Evolutionary conservation across 2,888 invertebrate genomes (phyloP).

Genomic region (Drosophila basisetae): DNA sequence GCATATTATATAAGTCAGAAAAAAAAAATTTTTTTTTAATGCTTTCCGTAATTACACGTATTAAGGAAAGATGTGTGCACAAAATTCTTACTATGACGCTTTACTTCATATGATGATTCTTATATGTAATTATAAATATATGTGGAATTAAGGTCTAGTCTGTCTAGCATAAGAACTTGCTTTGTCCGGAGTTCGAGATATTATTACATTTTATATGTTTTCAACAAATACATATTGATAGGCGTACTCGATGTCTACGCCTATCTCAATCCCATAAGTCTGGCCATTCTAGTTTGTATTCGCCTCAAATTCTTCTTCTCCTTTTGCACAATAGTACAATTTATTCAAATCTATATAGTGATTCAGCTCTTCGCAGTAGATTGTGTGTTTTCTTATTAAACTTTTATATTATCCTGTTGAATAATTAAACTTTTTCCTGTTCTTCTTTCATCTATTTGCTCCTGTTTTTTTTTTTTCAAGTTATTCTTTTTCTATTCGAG

Average conservation of each 20-base stretch:
- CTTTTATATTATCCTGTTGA: background rate
- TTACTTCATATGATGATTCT: background rate
- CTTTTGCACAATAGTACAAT: background rate
- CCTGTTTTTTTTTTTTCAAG: too few relatives aligned
- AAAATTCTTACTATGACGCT: background rate
- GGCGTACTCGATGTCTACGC: background rate
- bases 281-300: background rate
- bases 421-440: background rate
- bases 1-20: conserved; percentile 4
- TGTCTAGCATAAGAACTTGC: background rate
- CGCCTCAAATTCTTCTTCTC: background rate
- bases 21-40: background rate
- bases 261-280: background rate
- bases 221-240: background rate
- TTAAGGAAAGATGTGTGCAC: conserved; percentile 2
- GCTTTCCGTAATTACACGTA: conserved; percentile 36
- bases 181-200: background rate
- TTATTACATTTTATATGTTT: background rate
- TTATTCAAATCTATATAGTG: background rate
- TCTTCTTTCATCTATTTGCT: background rate
- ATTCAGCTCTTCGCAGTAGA: background rate
- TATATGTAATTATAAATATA: background rate
- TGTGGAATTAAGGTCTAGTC: background rate
- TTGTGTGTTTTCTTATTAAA: background rate
- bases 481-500: background rate